Evolutionary conservation across 2,888 invertebrate species (phyloP), one percentile per base, ranked within the genome.

Genomic region (Sinhomidia bicolor): DNA sequence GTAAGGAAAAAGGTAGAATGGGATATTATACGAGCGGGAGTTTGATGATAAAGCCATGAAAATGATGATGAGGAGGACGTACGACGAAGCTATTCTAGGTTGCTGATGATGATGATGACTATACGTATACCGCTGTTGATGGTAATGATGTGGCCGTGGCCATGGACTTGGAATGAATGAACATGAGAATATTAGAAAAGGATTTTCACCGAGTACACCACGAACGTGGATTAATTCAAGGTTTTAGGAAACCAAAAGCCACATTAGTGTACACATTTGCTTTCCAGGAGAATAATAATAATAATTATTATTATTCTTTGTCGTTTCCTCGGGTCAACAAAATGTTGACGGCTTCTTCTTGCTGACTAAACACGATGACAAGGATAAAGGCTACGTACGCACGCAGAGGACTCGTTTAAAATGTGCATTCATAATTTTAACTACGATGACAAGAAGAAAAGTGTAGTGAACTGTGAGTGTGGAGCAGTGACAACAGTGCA

Each of bases 371-470:
- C 36, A 83, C 57, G 57, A 83, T 57, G 51, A 54, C 54, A 51
- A n/a, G 41, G 76, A 47, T 9, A 17, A 51, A 36, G 44, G 41
- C 2, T 23, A 36, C 36, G 36, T 36, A 60, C 47, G 26, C 23
- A 14, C 57, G 26, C 12, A 54, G 9, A 29, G 7, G 47, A 44
- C 74, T 87, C 32, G 47, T 65, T 76, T 74, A 62, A 85, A 86
- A 81, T 74, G 86, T 87, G 82, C 87, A 87, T 87, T 82, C 65
- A 87, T 87, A 82, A 87, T 87, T 36, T 87, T 54, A 87, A 76
- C 54, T 57, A 29, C 29, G 80, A 44, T 81, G 87, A 87, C 80
- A 68, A 51, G 54, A 57, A 47, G 47, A 83, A 29, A 83, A 60
- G 17, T 29, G 57, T 17, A 51, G 54, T 68, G 71, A 83, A 36